Evolutionary conservation across 2,888 invertebrate species (phyloP).

Genomic region (Periphyllus acericola): DNA sequence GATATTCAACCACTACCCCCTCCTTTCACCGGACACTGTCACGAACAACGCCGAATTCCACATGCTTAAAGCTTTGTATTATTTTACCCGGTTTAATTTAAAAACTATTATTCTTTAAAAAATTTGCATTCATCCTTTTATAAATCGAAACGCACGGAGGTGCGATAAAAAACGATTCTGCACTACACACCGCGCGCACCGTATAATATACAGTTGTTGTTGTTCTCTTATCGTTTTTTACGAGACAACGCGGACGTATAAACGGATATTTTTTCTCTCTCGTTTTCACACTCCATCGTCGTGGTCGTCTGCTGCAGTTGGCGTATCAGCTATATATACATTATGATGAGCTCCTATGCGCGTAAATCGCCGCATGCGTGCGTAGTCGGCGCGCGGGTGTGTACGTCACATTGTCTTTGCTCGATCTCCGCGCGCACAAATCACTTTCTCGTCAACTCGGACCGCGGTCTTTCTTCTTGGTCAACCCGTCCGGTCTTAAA

Average conservation of each 20-base stretch:
- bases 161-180: too few relatives aligned
- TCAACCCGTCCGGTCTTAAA: neutral
- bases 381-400: neutral
- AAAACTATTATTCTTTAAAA: too few relatives aligned
- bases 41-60: too few relatives aligned
- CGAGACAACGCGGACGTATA: too few relatives aligned
- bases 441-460: neutral
- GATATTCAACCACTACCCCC: neutral
- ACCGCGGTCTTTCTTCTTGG: neutral
- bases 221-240: too few relatives aligned
- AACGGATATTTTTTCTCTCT: neutral
- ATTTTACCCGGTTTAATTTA: too few relatives aligned
- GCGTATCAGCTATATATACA: neutral
- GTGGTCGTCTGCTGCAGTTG: neutral
- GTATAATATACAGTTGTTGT: too few relatives aligned
- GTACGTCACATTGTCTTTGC: neutral
- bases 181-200: too few relatives aligned
- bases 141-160: too few relatives aligned
- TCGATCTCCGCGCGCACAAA: neutral
- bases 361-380: neutral
- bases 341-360: neutral
- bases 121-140: too few relatives aligned
- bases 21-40: too few relatives aligned
- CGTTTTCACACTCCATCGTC: neutral
- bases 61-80: too few relatives aligned